Base-by-base conservation (phyloP, 1,140 invertebrate genomes). In the Coelopa frigida region DNA sequence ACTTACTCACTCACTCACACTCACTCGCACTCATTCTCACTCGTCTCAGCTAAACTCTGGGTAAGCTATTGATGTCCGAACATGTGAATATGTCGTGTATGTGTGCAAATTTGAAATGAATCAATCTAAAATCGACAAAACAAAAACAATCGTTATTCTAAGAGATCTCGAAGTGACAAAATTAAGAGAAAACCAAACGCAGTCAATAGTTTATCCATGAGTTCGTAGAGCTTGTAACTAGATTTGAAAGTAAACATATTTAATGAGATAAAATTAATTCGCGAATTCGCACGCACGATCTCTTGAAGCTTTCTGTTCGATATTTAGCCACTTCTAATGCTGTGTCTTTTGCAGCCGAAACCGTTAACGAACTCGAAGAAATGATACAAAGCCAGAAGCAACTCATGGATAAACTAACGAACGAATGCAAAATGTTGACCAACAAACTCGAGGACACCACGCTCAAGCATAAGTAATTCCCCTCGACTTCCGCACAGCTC, bases 331-430 rank as follows among this genome's bases (percentile, higher is more conserved):
- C n/a, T n/a, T 36, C 15, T 32, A 5, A 20, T 20, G 4, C n/a
- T 44, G 32, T n/a, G 22, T 36, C 15, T 49, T 72, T 75, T 79
- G 72, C 80, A 85, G 83, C 78, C 79, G 80, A 81, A 73, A 87
- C 83, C 61, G 83, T 88, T 70, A 78, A 79, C 76, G 85, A 85
- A 74, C 79, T 89, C 73, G 85, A 88, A 77, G 78, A 80, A 68
- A 83, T 87, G 78, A 81, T 89, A 75, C 81, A 81, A 72, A 85
- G 82, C 72, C 86, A 89, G 79, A 86, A 85, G 76, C 80, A 79
- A 78, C 80, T 88, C 78, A 84, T 89, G 81, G 84, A 87, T 75
- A 87, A 84, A 80, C 79, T 89, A 65, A 85, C 84, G 61, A 76
- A 74, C 60, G 85, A 89, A 77, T 89, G 86, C 78, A 85, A 85